These are phyloP conservation scores for Nymphalis polychloros DNA, from an alignment of 2,888 invertebrate genomes.

Conservation along the genomic window DNA sequence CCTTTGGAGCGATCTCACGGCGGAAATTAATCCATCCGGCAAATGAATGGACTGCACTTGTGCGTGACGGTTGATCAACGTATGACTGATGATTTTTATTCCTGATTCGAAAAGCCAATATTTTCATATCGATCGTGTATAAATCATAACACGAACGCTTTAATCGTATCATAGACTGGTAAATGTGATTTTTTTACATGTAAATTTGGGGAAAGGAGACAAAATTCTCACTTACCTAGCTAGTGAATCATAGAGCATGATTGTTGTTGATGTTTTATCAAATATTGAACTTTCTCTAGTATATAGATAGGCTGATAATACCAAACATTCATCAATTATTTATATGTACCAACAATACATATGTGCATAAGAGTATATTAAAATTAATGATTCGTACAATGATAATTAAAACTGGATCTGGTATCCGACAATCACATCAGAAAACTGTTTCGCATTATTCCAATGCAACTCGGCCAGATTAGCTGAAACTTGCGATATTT, in stretches of 20 bases:
- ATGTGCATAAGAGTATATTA: not conserved
- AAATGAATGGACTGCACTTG: constrained; percentile 79
- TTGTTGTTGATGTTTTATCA: no score
- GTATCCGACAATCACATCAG: constrained; percentile 32
- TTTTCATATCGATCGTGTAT: constrained; percentile 5
- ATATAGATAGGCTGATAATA: no score
- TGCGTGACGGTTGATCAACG: constrained; percentile 64
- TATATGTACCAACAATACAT: not conserved
- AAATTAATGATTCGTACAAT: not conserved
- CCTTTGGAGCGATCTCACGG: constrained; percentile 76
- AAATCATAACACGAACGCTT: not conserved
- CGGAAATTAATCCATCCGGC: constrained; percentile 80
- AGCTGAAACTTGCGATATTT: constrained; percentile 68
- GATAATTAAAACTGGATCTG: not conserved
- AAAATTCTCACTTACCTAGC: no score
- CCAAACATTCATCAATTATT: not conserved
- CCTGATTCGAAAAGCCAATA: constrained; percentile 41
- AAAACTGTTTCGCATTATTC: constrained; percentile 48
- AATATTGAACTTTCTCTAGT: no score
- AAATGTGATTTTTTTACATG: no score
- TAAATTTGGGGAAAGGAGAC: no score
- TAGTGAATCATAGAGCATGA: no score
- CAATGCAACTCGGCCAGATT: constrained; percentile 55
- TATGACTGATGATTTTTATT: constrained; percentile 58
- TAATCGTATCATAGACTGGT: not conserved